Conservation (phyloP, 2,797 vertebrate species). For the Anguilla marmorata region DNA sequence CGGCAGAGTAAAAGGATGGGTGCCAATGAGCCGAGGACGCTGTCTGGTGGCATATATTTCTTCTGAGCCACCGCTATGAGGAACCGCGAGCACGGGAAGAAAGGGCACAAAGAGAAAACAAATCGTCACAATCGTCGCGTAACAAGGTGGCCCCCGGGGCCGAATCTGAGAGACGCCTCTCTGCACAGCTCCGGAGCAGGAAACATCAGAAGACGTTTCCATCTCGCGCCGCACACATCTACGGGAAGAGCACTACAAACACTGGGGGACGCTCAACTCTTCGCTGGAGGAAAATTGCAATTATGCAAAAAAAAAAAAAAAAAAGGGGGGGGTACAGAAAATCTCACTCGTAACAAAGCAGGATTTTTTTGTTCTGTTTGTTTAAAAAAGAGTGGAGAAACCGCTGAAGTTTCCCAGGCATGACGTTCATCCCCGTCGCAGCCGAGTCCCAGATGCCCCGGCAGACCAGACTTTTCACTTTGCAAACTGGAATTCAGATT, state of each 20-base stretch:
- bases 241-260: constrained; percentile 3
- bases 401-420: background rate
- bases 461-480: constrained; percentile 36
- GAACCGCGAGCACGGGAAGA: constrained; percentile 70
- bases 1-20: constrained; percentile 63
- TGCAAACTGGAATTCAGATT: constrained; percentile 10
- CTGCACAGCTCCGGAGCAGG: constrained; percentile 56
- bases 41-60: constrained; percentile 59
- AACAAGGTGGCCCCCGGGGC: constrained; percentile 73
- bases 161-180: constrained; percentile 69
- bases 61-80: constrained; percentile 61
- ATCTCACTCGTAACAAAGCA: constrained; percentile 40
- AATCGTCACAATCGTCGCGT: constrained; percentile 67
- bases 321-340: constrained; percentile 32
- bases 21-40: constrained; percentile 58
- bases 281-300: constrained; percentile 39
- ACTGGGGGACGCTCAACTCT: constrained; percentile 51
- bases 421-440: background rate
- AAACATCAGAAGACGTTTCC: constrained; percentile 68
- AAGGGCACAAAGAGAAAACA: constrained; percentile 69
- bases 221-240: constrained; percentile 33
- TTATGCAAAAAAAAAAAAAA: constrained; percentile 39
- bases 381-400: background rate
- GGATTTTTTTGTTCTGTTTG: constrained; percentile 2
- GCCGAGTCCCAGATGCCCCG: constrained; percentile 41